Conservation (phyloP, 2,113 vertebrate genomes). For the Cheilinus undulatus region DNA sequence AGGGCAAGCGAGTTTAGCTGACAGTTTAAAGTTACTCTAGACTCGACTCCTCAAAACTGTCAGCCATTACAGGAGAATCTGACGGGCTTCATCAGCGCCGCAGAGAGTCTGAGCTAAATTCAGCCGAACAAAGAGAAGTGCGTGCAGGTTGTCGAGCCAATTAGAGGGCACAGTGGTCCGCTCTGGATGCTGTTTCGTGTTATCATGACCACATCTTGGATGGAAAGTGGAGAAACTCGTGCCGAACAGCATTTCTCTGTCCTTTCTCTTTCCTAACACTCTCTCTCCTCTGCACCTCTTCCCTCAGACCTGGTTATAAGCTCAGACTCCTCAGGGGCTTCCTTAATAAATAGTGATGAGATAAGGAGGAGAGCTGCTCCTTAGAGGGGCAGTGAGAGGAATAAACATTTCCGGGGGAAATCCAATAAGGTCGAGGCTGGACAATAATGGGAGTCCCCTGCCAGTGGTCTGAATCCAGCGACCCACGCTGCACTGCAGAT, state of each 20-base stretch:
- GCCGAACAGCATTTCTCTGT: conserved; percentile 1
- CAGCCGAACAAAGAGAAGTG: conserved; percentile 20
- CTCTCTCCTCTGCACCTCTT: conserved; percentile 8
- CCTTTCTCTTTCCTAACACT: conserved; percentile 4
- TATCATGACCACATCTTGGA: conserved; percentile 15
- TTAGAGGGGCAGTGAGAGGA: conserved; percentile 61
- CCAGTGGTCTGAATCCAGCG: conserved; percentile 25
- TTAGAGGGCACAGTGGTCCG: conserved; percentile 20
- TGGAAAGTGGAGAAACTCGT: conserved; percentile 8
- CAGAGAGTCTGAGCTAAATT: conserved; percentile 22
- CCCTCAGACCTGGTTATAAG: conserved; percentile 39
- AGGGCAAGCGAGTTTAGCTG: conserved; percentile 45
- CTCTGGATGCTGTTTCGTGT: conserved; percentile 24
- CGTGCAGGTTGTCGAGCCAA: conserved; percentile 28
- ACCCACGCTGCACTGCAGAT: conserved; percentile 18
- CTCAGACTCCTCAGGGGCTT: conserved; percentile 57
- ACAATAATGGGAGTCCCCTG: conserved; percentile 63
- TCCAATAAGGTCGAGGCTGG: conserved; percentile 69
- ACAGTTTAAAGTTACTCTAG: conserved; percentile 45
- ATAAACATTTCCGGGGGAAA: conserved; percentile 78
- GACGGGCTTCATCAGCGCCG: conserved; percentile 34
- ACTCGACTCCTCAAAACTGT: conserved; percentile 40
- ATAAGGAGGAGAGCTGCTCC: conserved; percentile 72
- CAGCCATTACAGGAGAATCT: conserved; percentile 37
- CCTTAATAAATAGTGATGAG: conserved; percentile 80